Percentiles rank a stretch among this genome's conserved stretches.
Conservation (phyloP, 2,113 vertebrate genomes). For the Malurus cyaneus region DNA sequence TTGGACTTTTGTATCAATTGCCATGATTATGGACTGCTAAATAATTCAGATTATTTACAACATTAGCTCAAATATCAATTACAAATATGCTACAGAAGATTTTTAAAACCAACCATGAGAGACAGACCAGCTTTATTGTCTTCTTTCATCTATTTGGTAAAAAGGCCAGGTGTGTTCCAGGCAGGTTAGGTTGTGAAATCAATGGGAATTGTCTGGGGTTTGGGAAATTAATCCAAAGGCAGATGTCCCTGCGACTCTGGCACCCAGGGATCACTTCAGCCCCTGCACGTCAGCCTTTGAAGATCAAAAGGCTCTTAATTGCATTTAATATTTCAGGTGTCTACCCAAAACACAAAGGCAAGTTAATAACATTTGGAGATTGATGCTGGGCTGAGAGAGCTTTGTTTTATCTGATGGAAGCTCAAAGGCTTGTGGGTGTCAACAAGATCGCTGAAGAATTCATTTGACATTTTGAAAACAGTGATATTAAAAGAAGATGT, state of each 20-base stretch:
- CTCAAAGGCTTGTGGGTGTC: background rate
- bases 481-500: background rate
- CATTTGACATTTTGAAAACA: background rate
- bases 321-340: background rate
- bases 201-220: background rate
- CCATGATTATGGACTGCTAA: background rate
- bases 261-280: background rate
- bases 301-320: constrained; percentile 5
- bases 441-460: background rate
- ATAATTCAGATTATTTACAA: background rate
- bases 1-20: background rate
- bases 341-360: background rate
- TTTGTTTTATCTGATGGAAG: background rate
- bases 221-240: background rate
- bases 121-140: background rate
- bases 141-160: background rate
- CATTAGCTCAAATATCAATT: background rate
- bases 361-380: background rate
- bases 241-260: background rate
- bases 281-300: background rate
- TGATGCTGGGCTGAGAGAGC: background rate
- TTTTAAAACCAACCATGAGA: background rate
- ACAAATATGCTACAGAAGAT: background rate
- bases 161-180: background rate
- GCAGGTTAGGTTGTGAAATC: background rate